Base-by-base conservation (phyloP, 2,888 invertebrate genomes). In the Lepas anatifera region DNA sequence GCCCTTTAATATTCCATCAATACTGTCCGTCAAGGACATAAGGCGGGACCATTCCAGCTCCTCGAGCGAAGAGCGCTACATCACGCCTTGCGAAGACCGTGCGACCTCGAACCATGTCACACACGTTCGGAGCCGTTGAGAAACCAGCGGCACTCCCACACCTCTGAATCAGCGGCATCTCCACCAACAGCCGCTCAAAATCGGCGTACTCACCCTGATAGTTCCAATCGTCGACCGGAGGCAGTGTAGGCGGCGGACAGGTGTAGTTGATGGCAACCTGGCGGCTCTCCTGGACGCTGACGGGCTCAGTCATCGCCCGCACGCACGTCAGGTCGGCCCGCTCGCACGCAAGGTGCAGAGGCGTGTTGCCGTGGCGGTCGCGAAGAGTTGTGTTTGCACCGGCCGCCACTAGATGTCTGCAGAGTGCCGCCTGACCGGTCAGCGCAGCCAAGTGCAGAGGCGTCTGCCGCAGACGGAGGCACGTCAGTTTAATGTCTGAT, bases 371-470 rank as follows among this genome's bases (percentile, higher is more conserved):
- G 72, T 85, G 82, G 69, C 85, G 81, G 78, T 94, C 92, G 68
- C 90, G 83, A 66, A 85, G 82, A 48, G 81, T 80, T 1, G 82
- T 80, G 69, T 81, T 79, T 0, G 92, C 92, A 29, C 95, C 95
- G 2, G 90, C 90, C 37, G 88, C 83, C 39, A 95, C 84, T 71
- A 95, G 82, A 81, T 88, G 86, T 73, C 92, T 84, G 3, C 88
- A 87, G 66, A 95, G 85, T 66, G 85, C 83, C 52, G 87, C 84
- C 78, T 93, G 89, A 16, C 86, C 84, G 50, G 88, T 89, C 74
- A 90, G 82, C 1, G 91, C 90, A 0, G 95, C 92, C 73, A 95
- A 81, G 81, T 95, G 95, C 25, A 95, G 81, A 0, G 94, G 87
- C 2, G 93, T 89, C 80, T 83, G 79, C 6, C 7, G 48, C 3